Percentiles rank a stretch among this genome's conserved stretches.
phyloP scores from a whole-genome alignment of 2,113 vertebrate genomes.

The Plecotus auritus region DNA sequence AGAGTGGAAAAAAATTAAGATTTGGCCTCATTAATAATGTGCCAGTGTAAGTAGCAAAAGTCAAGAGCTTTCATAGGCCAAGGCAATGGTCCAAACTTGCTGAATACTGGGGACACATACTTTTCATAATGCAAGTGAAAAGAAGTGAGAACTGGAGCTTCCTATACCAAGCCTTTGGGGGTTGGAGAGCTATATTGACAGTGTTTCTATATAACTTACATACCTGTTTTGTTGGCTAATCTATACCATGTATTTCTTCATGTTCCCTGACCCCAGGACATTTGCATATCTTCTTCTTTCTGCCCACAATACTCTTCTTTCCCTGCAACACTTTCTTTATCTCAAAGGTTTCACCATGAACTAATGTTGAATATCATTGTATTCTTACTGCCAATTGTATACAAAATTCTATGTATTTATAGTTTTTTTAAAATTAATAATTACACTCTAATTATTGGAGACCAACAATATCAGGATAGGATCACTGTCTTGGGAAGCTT shows the following conservation, averaged over 20 bases:
- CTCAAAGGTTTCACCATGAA: background rate
- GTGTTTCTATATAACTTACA: background rate
- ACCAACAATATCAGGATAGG: background rate
- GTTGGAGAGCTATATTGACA: background rate
- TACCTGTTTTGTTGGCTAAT: background rate
- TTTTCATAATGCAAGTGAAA: background rate
- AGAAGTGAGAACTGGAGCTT: background rate
- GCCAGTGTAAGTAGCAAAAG: background rate
- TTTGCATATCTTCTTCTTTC: background rate
- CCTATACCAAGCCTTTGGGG: background rate
- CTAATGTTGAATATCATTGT: rapidly evolving
- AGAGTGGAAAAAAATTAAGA: background rate
- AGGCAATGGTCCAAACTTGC: background rate
- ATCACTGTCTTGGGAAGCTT: background rate
- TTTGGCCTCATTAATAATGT: background rate
- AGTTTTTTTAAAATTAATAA: background rate
- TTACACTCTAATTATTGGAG: background rate
- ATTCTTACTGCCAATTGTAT: background rate
- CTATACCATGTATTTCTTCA: background rate
- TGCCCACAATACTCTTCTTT: background rate
- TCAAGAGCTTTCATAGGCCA: background rate
- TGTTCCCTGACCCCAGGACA: background rate
- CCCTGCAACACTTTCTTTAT: background rate
- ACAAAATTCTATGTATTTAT: background rate
- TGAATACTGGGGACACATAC: background rate